These are phyloP conservation scores for Vannuccia rotundouncinata DNA, from an alignment of 2,888 invertebrate species.

Conservation along the genomic window DNA sequence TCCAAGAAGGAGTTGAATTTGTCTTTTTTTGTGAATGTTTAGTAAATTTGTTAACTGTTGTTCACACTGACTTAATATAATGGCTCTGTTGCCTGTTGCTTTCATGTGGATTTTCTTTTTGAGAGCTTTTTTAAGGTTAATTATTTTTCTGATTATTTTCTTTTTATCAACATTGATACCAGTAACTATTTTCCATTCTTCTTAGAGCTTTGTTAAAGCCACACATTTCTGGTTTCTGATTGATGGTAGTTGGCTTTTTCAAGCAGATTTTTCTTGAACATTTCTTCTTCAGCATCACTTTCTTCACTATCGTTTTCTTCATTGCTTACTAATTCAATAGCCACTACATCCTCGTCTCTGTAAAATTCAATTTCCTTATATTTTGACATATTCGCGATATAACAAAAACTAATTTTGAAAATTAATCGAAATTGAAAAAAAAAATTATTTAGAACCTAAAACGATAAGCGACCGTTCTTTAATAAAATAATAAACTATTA, in stretches of 20 bases:
- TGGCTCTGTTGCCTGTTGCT: neutral
- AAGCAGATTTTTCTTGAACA: neutral
- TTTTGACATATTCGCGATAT: neutral
- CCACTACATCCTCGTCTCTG: conserved; percentile 4
- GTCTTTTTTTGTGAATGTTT: neutral
- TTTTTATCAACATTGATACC: neutral
- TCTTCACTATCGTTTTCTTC: neutral
- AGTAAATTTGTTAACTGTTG: neutral
- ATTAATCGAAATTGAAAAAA: too few species aligned
- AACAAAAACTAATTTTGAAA: neutral
- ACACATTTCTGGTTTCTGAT: neutral
- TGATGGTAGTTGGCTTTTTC: neutral
- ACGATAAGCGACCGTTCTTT: too few species aligned
- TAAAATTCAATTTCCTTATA: conserved; percentile 1
- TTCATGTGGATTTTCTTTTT: neutral
- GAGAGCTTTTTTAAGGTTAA: neutral
- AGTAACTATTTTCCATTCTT: neutral
- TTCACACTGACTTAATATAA: neutral
- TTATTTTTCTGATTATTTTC: neutral
- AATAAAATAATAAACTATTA: too few species aligned
- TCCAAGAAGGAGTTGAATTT: too few species aligned
- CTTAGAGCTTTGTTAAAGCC: neutral
- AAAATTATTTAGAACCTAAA: too few species aligned
- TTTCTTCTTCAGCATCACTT: neutral
- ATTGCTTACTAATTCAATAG: neutral